Conservation (phyloP, 2,888 invertebrate species). For the Philaethria dido region DNA sequence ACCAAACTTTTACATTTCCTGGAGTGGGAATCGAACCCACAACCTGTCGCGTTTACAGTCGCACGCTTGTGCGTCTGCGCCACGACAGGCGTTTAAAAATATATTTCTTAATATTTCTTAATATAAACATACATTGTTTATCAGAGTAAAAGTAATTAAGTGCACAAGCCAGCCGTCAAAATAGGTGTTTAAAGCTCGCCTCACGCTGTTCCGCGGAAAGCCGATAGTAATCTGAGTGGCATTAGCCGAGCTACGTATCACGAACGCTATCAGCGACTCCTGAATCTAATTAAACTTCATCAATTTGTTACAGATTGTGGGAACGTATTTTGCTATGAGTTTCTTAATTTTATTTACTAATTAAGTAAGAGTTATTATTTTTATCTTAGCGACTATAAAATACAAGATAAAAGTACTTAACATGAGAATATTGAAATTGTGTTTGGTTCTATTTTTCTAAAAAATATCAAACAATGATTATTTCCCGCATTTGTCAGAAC, state of each 20-base stretch:
- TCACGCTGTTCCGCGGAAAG: slow-evolving; percentile 55
- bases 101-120: background rate
- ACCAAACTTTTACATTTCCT: no score
- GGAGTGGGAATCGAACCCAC: no score
- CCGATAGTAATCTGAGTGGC: slow-evolving; percentile 47
- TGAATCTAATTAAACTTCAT: slow-evolving; percentile 37
- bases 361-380: background rate
- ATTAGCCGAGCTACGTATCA: slow-evolving; percentile 28
- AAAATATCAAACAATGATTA: no score
- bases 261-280: slow-evolving; percentile 29
- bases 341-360: background rate
- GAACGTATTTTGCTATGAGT: slow-evolving; percentile 15
- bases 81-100: no score
- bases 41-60: no score
- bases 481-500: no score
- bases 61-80: no score
- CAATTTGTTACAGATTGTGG: slow-evolving; percentile 30
- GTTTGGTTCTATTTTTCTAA: no score
- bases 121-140: slow-evolving; percentile 17
- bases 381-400: background rate
- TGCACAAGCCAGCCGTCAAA: slow-evolving; percentile 40
- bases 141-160: slow-evolving; percentile 40
- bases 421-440: no score
- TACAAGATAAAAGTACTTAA: background rate
- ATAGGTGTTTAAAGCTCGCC: slow-evolving; percentile 49